Base-by-base conservation (phyloP, 92 coral and sea anemone species). In the Ricordea florida region DNA sequence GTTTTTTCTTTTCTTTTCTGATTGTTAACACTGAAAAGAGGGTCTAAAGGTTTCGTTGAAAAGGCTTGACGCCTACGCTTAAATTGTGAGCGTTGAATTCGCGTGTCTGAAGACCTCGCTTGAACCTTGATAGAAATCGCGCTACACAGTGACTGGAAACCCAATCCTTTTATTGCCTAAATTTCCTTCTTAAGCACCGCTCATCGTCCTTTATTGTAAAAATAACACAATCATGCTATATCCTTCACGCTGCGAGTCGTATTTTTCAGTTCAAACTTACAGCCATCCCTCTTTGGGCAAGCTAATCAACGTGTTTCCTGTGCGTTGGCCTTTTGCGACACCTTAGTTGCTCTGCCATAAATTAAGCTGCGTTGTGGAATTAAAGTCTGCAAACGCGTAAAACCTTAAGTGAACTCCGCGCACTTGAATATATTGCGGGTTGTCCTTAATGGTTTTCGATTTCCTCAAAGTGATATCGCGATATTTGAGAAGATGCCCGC, bases 381-480 rank as follows among this genome's bases (percentile, higher is more conserved):
- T n/a, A n/a, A n/a, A n/a, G 44, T 45, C 52, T 28, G 24, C 20
- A 6, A 20, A n/a, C 69, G 14, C 27, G 13, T 31, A 43, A 44
- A 21, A 35, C 30, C 78, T 34, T 67, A 59, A 84, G 79, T 76
- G 79, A 76, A 84, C 66, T 66, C 73, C 40, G 30, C 67, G 65
- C 60, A 77, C 89, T 77, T 82, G 78, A 68, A 66, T 76, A 69
- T 79, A 62, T 66, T 79, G 89, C 77, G 90, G 97, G 88, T 57
- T 85, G 79, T 56, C 74, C 63, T 66, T 71, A 70, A 83, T 79
- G 90, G 97, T 91, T 91, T 88, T 87, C 89, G 72, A 84, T 91
- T 87, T 91, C 93, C 80, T 79, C 51, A 48, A 84, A 82, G 92
- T 91, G 97, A 87, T 88, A 91, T 80, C 86, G 62, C 78, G 97